Base-by-base conservation (phyloP, 2,113 vertebrate genomes). In the Heterocephalus glaber region DNA sequence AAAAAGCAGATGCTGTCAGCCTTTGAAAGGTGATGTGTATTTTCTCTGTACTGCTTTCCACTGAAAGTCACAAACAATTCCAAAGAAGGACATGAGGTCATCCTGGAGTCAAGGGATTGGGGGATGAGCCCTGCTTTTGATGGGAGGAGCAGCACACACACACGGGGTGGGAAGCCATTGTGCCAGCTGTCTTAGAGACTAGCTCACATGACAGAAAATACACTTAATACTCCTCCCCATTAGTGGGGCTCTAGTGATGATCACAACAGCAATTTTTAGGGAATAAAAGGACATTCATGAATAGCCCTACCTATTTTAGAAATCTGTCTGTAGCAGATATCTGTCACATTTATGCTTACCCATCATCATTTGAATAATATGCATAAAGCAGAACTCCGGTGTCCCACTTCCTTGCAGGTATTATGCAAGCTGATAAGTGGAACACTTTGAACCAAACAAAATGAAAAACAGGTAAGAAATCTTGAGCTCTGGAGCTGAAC, bases 61-160 rank as follows among this genome's bases (percentile, higher is more conserved):
- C 4, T 66, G 83, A 35, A 24, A 16, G 11, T 24, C 66, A 47
- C 28, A 16, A 35, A 47, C 38, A 47, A 47, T 60, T 35, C 33
- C 30, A 58, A 9, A 14, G 44, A 41, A 65, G 77, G 33, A 63
- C 22, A 76, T 3, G 65, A 65, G 24, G 56, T 44, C 24, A 33
- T 14, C 13, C 24, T 5, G n/a, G 66, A 33, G 65, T 81, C 49
- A 24, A 56, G 17, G 77, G 35, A 33, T 10, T 92, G 56, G 66
- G 47, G 20, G 11, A 19, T 19, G 26, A 76, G 65, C 28, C 17
- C 30, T 35, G 9, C 10, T 70, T 72, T 65, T 74, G 68, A n/a
- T 56, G 79, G 58, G 35, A 41, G 44, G 13, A 41, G 14, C 44
- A 41, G 5, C 35, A 12, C 8, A 16, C 0, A 0, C 33, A n/a